These are phyloP conservation scores for Megaceryle torquata DNA, from an alignment of 2,113 vertebrate species.

Conservation along the genomic window DNA sequence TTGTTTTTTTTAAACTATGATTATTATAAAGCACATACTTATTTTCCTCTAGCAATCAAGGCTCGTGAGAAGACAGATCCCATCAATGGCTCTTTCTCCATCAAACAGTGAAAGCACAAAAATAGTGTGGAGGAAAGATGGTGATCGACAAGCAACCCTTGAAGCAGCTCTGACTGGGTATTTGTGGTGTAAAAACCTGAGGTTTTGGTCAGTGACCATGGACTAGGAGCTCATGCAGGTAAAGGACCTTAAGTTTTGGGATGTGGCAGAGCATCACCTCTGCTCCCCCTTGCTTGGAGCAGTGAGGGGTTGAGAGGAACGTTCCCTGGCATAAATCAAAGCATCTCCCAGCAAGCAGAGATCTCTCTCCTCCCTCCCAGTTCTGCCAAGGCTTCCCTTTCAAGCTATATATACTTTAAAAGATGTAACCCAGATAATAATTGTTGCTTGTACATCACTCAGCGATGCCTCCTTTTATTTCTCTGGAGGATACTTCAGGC, in stretches of 20 bases:
- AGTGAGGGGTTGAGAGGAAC: background rate
- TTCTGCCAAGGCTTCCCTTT: background rate
- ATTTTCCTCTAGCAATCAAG: background rate
- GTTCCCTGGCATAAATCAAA: constrained; percentile 8
- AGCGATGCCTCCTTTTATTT: constrained; percentile 28
- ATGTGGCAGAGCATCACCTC: background rate
- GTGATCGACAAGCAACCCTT: background rate
- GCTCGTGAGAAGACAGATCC: background rate
- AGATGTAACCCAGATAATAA: background rate
- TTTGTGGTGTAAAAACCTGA: background rate
- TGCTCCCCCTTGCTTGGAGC: background rate
- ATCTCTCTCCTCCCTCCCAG: background rate
- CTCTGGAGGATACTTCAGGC: constrained; percentile 41
- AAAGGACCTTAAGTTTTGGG: background rate
- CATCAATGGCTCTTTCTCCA: background rate
- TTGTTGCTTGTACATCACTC: constrained; percentile 15
- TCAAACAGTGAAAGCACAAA: background rate
- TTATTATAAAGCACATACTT: background rate
- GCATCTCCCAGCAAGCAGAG: background rate
- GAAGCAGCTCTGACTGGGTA: background rate
- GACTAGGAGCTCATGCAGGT: background rate
- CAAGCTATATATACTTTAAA: background rate
- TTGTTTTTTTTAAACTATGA: background rate
- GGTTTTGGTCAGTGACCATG: background rate
- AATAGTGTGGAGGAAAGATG: accelerated